A percentile compares a stretch with the other conserved stretches of the same genome.
Conservation (phyloP, 2,888 invertebrate species). For the Yponomeuta plumbellus region DNA sequence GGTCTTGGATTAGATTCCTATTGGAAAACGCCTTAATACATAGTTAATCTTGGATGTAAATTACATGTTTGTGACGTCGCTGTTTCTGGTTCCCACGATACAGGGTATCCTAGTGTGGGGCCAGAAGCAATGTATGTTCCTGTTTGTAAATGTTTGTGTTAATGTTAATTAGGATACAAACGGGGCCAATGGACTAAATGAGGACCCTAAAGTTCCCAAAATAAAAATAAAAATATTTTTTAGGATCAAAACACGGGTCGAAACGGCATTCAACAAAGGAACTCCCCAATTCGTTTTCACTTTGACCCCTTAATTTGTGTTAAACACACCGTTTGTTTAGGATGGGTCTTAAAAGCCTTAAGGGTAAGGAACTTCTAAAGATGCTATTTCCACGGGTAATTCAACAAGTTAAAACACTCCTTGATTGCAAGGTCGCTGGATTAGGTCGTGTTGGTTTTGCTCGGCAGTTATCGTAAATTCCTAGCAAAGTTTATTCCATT, state of each 20-base stretch:
- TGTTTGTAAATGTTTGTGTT: too few relatives aligned
- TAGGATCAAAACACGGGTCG: neutral
- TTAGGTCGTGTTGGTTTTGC: neutral
- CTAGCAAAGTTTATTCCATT: too few relatives aligned
- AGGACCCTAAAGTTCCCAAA: too few relatives aligned
- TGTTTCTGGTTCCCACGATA: too few relatives aligned
- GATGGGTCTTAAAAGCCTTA: neutral
- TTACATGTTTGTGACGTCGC: too few relatives aligned
- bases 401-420: neutral
- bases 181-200: too few relatives aligned
- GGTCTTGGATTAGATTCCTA: too few relatives aligned
- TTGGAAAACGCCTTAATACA: too few relatives aligned
- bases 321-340: neutral
- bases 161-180: too few relatives aligned
- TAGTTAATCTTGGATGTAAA: too few relatives aligned
- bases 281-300: neutral
- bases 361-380: conserved; percentile 1
- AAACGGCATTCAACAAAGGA: neutral
- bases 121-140: too few relatives aligned
- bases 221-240: neutral
- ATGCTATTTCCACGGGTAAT: neutral
- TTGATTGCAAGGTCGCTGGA: neutral
- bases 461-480: neutral
- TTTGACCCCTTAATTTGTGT: neutral
- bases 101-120: too few relatives aligned